Base-by-base conservation (phyloP, 1,140 invertebrate species). In the Capitella teleta region DNA sequence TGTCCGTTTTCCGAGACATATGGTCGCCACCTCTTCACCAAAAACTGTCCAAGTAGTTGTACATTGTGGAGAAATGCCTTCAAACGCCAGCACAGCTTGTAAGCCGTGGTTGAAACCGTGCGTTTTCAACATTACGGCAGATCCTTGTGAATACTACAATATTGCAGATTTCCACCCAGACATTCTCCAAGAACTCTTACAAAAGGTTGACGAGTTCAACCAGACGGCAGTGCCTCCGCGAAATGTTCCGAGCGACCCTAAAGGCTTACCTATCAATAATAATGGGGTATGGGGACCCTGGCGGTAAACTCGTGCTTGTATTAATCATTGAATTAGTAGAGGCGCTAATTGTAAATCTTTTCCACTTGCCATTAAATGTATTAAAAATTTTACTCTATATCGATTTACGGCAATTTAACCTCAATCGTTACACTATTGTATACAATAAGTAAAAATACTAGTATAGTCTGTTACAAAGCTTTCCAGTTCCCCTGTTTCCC, bases 91-190 rank as follows among this genome's bases (percentile, higher is more conserved):
- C 3, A n/a, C n/a, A n/a, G n/a, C n/a, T n/a, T 90, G 86, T 65
- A 62, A 76, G 28, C 81, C 84, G 0, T 56, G 80, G 0, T 57
- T 73, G 36, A 61, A 69, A 19, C 79, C 85, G 0, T 93, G 89
- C 62, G 73, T 93, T 1, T 89, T 85, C 61, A 81, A 93, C 62
- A 74, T 93, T 19, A 59, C 71, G 1, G 58, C 75, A 24, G 89
- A 93, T 74, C 89, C 89, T 4, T 94, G 89, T 64, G 90, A 93
- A 72, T 74, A 72, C 16, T 76, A 78, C 47, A 89, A 92, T 67
- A 61, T 91, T 5, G 82, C 83, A 2, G 58, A 70, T 78, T 80
- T 72, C 36, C 71, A 61, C 19, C 56, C 58, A 21, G 51, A 56
- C 21, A 49, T 64, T 19, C 58, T 68, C 18, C 21, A 56, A 5